Percentiles rank a stretch among this genome's conserved stretches.
phyloP scores from a whole-genome alignment of 2,888 invertebrate species.

The Syrista parreyssii region DNA sequence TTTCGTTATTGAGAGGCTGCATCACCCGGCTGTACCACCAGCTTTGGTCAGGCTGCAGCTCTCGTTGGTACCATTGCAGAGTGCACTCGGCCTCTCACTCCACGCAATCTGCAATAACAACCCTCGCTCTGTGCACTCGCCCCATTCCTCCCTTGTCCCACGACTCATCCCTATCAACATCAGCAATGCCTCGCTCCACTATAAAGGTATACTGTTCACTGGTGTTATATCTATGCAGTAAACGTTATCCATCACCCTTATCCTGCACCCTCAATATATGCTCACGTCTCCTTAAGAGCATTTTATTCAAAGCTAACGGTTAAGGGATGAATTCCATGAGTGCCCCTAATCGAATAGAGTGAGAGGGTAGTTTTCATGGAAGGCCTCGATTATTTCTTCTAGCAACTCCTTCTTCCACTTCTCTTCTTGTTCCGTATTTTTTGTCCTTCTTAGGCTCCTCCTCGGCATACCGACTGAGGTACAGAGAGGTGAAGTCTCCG shows the following conservation, averaged over 20 bases:
- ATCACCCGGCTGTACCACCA: slow-evolving; percentile 39
- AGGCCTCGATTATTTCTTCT: neutral
- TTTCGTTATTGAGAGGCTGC: slow-evolving; percentile 59
- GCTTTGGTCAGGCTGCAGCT: slow-evolving; percentile 40
- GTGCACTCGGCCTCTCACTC: slow-evolving; percentile 55
- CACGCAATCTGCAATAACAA: slow-evolving; percentile 61
- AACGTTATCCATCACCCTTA: slow-evolving; percentile 32
- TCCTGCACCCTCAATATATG: neutral
- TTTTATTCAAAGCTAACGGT: neutral
- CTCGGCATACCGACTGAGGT: slow-evolving; percentile 22
- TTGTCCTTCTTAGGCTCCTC: slow-evolving; percentile 30
- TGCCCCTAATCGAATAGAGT: neutral
- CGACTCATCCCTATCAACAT: slow-evolving; percentile 12
- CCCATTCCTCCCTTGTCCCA: slow-evolving; percentile 16
- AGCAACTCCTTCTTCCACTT: neutral
- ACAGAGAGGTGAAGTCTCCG: slow-evolving; percentile 2
- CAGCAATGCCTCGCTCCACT: slow-evolving; percentile 43
- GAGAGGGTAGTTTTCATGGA: neutral
- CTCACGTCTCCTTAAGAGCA: neutral
- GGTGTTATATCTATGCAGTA: slow-evolving; percentile 34
- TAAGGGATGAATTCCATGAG: neutral
- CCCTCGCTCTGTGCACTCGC: slow-evolving; percentile 47
- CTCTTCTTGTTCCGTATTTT: neutral
- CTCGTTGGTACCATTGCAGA: slow-evolving; percentile 47
- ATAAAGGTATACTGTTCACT: slow-evolving; percentile 40